A percentile compares a stretch with the other conserved stretches of the same genome.
Conservation (phyloP, 64 coral and sea anemone genomes). For the Dendronephthya gigantea region DNA sequence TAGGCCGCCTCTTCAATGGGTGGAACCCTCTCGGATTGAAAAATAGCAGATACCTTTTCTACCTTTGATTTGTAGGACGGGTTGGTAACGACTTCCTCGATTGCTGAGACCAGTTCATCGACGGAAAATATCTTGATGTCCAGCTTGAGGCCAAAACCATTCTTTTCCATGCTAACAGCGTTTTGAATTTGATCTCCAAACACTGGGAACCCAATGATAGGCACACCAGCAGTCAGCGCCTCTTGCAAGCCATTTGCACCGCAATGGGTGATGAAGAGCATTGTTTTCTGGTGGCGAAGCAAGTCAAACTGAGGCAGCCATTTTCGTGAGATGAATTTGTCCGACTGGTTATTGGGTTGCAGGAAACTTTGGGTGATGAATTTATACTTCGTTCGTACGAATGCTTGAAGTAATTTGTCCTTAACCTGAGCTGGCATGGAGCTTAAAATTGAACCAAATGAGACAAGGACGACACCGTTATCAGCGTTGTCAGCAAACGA, state of each 20-base stretch:
- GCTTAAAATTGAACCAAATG: neutral
- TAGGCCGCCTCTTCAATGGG: constrained; percentile 31
- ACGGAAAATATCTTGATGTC: neutral
- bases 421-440: neutral
- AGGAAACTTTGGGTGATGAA: neutral
- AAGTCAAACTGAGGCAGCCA: neutral
- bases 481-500: neutral
- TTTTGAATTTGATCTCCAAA: constrained; percentile 2
- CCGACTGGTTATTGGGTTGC: neutral
- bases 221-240: neutral
- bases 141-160: neutral
- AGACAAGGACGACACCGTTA: neutral
- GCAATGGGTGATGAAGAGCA: neutral
- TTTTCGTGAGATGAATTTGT: neutral
- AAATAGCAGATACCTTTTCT: neutral
- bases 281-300: neutral
- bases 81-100: neutral
- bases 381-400: neutral
- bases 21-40: neutral
- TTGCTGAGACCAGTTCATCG: neutral
- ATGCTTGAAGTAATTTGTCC: neutral
- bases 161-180: neutral
- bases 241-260: neutral
- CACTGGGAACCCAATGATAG: neutral
- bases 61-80: constrained; percentile 1